These are phyloP conservation scores for Ptiloglossa arizonensis DNA, from an alignment of 1,140 invertebrate genomes.

Conservation along the genomic window DNA sequence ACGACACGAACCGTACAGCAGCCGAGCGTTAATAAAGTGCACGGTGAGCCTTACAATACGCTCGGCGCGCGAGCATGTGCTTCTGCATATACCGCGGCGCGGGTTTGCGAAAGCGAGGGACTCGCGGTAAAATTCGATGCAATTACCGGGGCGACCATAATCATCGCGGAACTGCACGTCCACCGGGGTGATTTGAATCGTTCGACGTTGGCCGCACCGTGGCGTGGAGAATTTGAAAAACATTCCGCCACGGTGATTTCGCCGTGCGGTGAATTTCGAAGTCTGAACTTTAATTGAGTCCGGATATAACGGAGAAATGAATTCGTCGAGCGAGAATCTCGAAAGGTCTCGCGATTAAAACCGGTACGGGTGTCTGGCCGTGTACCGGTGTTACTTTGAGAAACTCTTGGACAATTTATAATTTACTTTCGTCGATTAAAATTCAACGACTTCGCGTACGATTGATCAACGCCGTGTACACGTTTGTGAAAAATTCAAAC, in stretches of 20 bases:
- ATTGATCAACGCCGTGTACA: no score
- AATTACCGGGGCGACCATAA: background rate
- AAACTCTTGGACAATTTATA: no score
- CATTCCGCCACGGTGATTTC: background rate
- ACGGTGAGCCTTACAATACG: slow-evolving; percentile 34
- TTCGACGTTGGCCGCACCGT: no score
- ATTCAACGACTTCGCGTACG: no score
- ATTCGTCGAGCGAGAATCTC: background rate
- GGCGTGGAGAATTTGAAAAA: background rate
- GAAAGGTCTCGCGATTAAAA: no score
- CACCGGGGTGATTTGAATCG: background rate
- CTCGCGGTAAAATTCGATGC: slow-evolving; percentile 24
- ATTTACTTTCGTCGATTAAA: no score
- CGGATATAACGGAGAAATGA: background rate
- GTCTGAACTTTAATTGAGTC: no score
- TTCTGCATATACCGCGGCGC: background rate
- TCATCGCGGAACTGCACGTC: slow-evolving; percentile 6
- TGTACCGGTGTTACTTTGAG: no score
- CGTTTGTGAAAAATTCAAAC: no score
- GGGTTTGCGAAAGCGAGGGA: slow-evolving; percentile 4
- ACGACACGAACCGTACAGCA: slow-evolving; percentile 25
- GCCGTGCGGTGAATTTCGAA: no score
- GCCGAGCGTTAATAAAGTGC: slow-evolving; percentile 40
- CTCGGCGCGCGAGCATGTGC: background rate
- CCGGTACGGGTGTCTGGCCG: no score